A percentile compares a stretch with the other conserved stretches of the same genome.
Evolutionary conservation across 2,113 vertebrate species (phyloP).

Genomic region (Actenoides lindsayi): DNA sequence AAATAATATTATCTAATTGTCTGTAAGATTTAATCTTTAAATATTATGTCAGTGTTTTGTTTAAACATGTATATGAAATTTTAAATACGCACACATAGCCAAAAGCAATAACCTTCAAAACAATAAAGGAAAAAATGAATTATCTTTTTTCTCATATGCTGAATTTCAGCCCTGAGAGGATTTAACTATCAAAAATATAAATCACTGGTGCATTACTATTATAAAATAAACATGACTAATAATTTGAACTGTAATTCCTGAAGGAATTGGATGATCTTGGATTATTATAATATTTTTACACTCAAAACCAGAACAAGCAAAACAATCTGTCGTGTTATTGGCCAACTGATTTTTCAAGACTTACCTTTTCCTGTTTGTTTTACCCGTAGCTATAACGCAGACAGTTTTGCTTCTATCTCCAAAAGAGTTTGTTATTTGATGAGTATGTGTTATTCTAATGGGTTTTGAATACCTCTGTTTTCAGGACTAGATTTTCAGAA

Average conservation of each 20-base stretch:
- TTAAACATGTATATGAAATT: neutral
- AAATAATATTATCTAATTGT: neutral
- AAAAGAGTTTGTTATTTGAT: neutral
- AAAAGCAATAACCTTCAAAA: neutral
- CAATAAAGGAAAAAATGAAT: neutral
- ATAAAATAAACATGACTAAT: neutral
- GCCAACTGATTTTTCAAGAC: neutral
- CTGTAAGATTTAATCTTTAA: neutral
- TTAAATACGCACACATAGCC: neutral
- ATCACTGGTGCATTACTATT: neutral
- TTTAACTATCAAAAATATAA: neutral
- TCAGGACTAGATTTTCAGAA: neutral
- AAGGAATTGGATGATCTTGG: neutral
- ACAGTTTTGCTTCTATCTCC: neutral
- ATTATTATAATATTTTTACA: neutral
- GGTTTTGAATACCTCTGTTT: neutral
- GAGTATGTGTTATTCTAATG: neutral
- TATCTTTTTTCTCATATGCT: neutral
- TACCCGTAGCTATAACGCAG: neutral
- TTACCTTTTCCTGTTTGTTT: neutral
- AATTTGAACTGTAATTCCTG: slow-evolving; percentile 5
- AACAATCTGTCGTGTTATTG: neutral
- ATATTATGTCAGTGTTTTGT: neutral
- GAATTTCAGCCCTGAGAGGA: slow-evolving; percentile 1
- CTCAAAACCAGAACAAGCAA: neutral